Evolutionary conservation across 53 echinoderm and acorn worm species (phyloP), one percentile per base, ranked within the genome.

Genomic region (Luidia sarsii): DNA sequence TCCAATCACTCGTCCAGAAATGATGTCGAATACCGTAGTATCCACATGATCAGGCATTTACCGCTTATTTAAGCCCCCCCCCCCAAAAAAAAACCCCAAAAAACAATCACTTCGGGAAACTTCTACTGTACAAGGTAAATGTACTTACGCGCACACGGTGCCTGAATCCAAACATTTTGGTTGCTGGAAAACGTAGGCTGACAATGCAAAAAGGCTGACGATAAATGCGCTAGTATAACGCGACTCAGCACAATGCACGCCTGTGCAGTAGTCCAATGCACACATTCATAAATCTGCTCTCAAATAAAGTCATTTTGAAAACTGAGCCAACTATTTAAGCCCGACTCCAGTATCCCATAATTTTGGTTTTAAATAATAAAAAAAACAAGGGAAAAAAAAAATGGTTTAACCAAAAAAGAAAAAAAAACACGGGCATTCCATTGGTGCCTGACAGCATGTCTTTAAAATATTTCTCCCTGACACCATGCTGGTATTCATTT

Each of bases 241-340:
- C 25, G 59, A 13, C 0, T 57, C 32, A 11, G 10, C 59, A 7
- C n/a, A 64, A 46, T 67, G 7, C 67, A 24, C n/a, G n/a, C n/a
- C n/a, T n/a, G n/a, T n/a, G n/a, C n/a, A n/a, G 62, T 32, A 62
- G 19, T 60, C 59, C 45, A 43, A 24, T 31, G 25, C 46, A 29
- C 19, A 31, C 16, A 16, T 39, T 25, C 39, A 25, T 74, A 74
- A 74, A 74, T 43, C 29, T 77, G 8, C 61, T 61, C 77, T 32
- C 30, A 57, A 59, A 39, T 38, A 57, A 39, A 60, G 15, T 67
- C 67, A 77, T 45, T 59, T 45, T 77, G 29, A 33, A 24, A 60
- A 19, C 41, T 2, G 29, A 77, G 11, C 77, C 77, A 61, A 43
- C 77, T 77, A 77, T 77, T 77, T 77, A 77, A 77, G 77, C 36